Conservation (phyloP, 92 coral and sea anemone species). For the Pocillopora meandrina region DNA sequence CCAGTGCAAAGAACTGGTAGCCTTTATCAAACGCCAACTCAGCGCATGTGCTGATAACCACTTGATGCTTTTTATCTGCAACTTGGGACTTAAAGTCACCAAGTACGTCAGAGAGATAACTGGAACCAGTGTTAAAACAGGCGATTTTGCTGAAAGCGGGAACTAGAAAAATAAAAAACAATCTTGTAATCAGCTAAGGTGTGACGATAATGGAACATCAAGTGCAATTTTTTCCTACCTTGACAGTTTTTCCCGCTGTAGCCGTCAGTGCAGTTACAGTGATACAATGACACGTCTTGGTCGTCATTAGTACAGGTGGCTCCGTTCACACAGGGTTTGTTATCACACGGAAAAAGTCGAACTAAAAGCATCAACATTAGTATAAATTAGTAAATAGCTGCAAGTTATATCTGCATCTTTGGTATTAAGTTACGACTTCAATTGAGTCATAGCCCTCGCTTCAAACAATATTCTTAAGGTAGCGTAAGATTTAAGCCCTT, state of each 20-base stretch:
- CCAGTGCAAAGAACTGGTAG: conserved; percentile 49
- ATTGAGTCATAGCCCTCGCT: too few relatives aligned
- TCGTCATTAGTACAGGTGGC: conserved; percentile 33
- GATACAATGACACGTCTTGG: conserved; percentile 13
- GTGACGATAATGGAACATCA: too few relatives aligned
- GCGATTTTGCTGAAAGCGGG: conserved; percentile 9
- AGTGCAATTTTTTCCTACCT: not conserved
- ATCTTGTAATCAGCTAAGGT: too few relatives aligned
- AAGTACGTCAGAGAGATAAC: conserved; percentile 1
- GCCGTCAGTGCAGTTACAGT: conserved; percentile 12
- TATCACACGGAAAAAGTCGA: conserved; percentile 21
- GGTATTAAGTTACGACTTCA: too few relatives aligned
- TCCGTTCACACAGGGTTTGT: conserved; percentile 25
- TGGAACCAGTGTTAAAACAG: not conserved
- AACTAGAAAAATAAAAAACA: too few relatives aligned
- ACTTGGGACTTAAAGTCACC: not conserved
- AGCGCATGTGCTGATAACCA: conserved; percentile 27
- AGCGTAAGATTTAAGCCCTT: too few relatives aligned
- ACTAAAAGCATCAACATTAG: not conserved
- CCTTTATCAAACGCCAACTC: conserved; percentile 46
- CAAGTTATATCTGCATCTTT: too few relatives aligned
- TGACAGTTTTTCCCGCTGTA: conserved; percentile 40
- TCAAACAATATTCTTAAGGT: too few relatives aligned
- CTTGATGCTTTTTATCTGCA: too few relatives aligned
- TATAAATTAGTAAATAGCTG: too few relatives aligned